phyloP scores from a whole-genome alignment of 2,888 invertebrate genomes.

The Hyposoter dolosus region DNA sequence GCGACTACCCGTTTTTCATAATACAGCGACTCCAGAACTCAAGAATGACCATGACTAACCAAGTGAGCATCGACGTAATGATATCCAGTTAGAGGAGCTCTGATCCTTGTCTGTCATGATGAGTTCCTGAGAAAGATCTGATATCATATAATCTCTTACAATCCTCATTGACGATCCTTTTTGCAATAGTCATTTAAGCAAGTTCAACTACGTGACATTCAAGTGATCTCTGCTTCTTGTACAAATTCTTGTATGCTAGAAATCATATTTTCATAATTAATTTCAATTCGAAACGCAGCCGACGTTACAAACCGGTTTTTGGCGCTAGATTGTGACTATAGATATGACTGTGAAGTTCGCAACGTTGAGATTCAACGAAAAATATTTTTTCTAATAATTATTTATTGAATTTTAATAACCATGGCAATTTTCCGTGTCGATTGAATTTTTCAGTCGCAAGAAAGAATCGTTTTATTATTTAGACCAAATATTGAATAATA shows the following conservation, averaged over 20 bases:
- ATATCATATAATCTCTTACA: slow-evolving; percentile 66
- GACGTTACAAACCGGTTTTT: background rate
- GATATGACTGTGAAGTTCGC: no score
- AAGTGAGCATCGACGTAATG: slow-evolving; percentile 52
- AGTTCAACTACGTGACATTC: background rate
- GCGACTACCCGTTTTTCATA: slow-evolving; percentile 70
- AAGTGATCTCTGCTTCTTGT: background rate
- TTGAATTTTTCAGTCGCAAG: no score
- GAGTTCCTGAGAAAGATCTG: slow-evolving; percentile 9
- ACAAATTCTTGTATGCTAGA: background rate
- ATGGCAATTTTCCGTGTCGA: no score
- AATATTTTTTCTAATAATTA: no score
- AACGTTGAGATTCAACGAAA: no score
- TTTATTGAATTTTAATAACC: no score
- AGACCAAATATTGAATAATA: no score
- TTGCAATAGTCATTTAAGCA: slow-evolving; percentile 29
- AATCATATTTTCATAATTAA: background rate
- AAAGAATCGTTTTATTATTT: no score
- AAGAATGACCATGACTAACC: slow-evolving; percentile 28
- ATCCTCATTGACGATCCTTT: slow-evolving; percentile 74
- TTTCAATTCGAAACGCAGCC: background rate
- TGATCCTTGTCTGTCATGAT: slow-evolving; percentile 11
- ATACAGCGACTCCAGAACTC: slow-evolving; percentile 48
- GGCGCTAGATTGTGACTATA: background rate
- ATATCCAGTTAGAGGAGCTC: slow-evolving; percentile 17